Evolutionary conservation across 2,888 invertebrate genomes (phyloP).

Genomic region (Drosophila niveifrons): DNA sequence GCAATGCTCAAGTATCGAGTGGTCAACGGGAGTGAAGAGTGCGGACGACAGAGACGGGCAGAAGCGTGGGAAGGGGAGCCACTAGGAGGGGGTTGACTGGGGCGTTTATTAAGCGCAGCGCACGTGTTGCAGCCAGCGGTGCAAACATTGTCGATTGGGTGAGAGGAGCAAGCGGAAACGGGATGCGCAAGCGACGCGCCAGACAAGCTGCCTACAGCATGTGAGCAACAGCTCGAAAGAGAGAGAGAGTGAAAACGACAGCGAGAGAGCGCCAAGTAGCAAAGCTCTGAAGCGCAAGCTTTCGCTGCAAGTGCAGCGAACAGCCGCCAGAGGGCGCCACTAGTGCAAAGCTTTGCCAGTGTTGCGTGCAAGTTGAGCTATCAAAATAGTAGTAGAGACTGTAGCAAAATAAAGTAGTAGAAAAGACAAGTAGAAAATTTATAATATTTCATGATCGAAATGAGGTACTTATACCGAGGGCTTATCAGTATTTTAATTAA

Average conservation of each 20-base stretch:
- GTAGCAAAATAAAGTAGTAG: not conserved
- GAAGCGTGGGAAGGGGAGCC: not conserved
- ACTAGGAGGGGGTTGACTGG: not conserved
- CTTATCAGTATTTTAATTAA: slow-evolving; percentile 55
- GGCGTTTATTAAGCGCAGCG: slow-evolving; percentile 42
- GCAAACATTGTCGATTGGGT: slow-evolving; percentile 13
- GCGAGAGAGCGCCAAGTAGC: not conserved
- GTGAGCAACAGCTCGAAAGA: slow-evolving; percentile 7
- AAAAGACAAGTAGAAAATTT: not conserved
- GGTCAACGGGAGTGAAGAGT: not conserved
- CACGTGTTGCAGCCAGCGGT: slow-evolving; percentile 68
- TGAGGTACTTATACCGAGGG: not conserved
- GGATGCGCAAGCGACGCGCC: slow-evolving; percentile 33
- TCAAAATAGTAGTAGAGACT: slow-evolving; percentile 9
- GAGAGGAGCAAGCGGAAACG: not conserved
- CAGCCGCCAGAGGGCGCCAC: slow-evolving; percentile 52
- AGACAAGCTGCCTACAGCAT: slow-evolving; percentile 69
- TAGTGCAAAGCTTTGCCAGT: slow-evolving; percentile 42
- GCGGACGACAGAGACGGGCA: not conserved
- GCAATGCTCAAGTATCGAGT: slow-evolving; percentile 19
- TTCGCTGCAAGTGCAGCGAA: slow-evolving; percentile 21
- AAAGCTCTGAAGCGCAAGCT: slow-evolving; percentile 61
- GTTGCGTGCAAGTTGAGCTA: slow-evolving; percentile 18
- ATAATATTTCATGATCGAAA: not conserved
- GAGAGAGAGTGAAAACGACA: not conserved